phyloP scores from a whole-genome alignment of 2,888 invertebrate genomes.

The Sesamia inferens region DNA sequence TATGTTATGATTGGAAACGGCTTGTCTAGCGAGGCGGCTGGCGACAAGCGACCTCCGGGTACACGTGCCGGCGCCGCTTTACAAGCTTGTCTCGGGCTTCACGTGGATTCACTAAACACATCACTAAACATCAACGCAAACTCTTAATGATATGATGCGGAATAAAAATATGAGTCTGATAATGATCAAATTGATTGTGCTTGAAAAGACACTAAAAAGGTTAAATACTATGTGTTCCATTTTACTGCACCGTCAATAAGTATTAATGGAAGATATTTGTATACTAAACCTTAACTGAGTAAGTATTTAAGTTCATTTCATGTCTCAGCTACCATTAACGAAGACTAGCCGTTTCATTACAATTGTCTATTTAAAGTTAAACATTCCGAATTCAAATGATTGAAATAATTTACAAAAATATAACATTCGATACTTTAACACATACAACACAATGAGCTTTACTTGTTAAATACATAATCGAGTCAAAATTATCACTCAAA shows the following conservation, averaged over 20 bases:
- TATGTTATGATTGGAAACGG: constrained; percentile 76
- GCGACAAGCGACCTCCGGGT: constrained; percentile 49
- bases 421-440: constrained; percentile 79
- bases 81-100: constrained; percentile 36
- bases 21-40: constrained; percentile 68
- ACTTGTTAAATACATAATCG: constrained; percentile 73
- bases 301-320: constrained; percentile 57
- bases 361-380: constrained; percentile 65
- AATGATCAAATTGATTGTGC: constrained; percentile 53
- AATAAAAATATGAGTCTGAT: constrained; percentile 29
- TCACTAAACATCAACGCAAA: constrained; percentile 37
- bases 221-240: constrained; percentile 52
- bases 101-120: constrained; percentile 47
- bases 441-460: constrained; percentile 82
- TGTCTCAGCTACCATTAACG: constrained; percentile 63
- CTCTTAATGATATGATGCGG: constrained; percentile 34
- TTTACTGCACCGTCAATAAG: constrained; percentile 48
- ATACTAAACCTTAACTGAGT: constrained; percentile 57
- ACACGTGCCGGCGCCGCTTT: constrained; percentile 22
- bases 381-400: constrained; percentile 75
- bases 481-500: constrained; percentile 80
- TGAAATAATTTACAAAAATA: constrained; percentile 87
- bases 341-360: constrained; percentile 78
- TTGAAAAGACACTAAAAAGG: constrained; percentile 44
- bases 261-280: constrained; percentile 65